Percentiles rank a stretch among this genome's conserved stretches.
phyloP scores from a whole-genome alignment of 2,888 invertebrate genomes.

The Oscheius onirici region DNA sequence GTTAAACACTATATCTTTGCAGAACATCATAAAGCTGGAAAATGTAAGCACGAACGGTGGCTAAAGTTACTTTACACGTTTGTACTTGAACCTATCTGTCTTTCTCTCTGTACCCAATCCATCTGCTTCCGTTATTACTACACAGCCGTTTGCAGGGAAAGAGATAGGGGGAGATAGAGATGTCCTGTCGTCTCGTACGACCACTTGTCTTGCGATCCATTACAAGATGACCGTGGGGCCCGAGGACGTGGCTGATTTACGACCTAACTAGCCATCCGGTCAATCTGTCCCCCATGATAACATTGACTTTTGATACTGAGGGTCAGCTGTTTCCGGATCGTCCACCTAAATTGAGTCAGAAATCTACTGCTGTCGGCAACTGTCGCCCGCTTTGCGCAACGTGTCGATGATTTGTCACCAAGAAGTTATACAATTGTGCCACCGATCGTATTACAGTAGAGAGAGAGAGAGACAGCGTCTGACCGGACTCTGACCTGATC shows the following conservation, averaged over 20 bases:
- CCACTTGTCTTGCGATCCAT: constrained; percentile 16
- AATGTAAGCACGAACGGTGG: too few species aligned
- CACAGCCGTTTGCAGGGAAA: too few species aligned
- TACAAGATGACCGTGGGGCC: constrained; percentile 29
- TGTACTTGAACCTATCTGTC: too few species aligned
- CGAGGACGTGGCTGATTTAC: constrained; percentile 27
- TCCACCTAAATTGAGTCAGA: background rate
- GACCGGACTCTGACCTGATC: background rate
- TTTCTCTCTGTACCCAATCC: too few species aligned
- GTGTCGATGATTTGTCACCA: constrained; percentile 26
- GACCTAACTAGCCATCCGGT: background rate
- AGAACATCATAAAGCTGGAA: too few species aligned
- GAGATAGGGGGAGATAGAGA: background rate
- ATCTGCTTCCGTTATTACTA: too few species aligned
- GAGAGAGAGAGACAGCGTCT: background rate
- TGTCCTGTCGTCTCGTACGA: background rate
- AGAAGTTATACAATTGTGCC: constrained; percentile 26
- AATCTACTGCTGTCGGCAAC: constrained; percentile 5
- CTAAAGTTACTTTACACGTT: too few species aligned
- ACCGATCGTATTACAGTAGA: constrained; percentile 17
- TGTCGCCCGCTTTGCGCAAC: constrained; percentile 16
- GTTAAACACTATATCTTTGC: too few species aligned
- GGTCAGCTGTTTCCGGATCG: too few species aligned
- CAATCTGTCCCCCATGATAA: constrained; percentile 11
- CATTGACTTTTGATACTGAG: too few species aligned